Evolutionary conservation across 2,797 vertebrate genomes (phyloP), one percentile per base, ranked within the genome.

Genomic region (Acropternis orthonyx): DNA sequence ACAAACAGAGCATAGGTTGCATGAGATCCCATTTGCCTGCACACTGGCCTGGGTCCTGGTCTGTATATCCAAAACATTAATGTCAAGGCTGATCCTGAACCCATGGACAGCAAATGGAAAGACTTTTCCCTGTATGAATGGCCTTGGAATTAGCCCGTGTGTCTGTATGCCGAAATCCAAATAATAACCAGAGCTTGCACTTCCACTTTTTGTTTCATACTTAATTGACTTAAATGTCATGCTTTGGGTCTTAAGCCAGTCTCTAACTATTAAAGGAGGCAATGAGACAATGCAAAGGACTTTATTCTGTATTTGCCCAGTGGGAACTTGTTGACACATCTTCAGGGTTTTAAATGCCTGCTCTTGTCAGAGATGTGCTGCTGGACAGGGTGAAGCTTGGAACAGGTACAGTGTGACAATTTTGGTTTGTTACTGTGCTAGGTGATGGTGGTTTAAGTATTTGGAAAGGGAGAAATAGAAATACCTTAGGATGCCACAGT

Each of bases 141-240:
- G 14, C 22, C 18, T 14, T 59, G 48, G 23, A 32, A 86, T 54
- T 39, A 79, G 48, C 24, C n/a, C 27, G 6, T 28, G 30, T 56
- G 27, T n/a, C 49, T 85, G 9, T 32, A 67, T 27, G 28, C 36
- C 66, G 59, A 92, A 92, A 85, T 14, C 61, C 11, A 63, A 78
- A 78, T 51, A 88, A 43, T 61, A 82, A 43, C 62, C 73, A 85
- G 66, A 82, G 59, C 55, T 82, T 84, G 34, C 41, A n/a, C 30
- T 92, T 92, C 59, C 41, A 54, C 24, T 72, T 75, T 79, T 89
- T 82, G 73, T 81, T 51, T 7, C 89, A 66, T 67, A 68, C 32
- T 83, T 78, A 44, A 82, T 77, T 74, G 77, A 80, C 61, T 88
- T 86, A 76, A 86, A 95, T 90, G 74, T 87, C 63, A 52, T 85